phyloP scores from a whole-genome alignment of 1,140 invertebrate genomes.

The Drosophila takahashii region DNA sequence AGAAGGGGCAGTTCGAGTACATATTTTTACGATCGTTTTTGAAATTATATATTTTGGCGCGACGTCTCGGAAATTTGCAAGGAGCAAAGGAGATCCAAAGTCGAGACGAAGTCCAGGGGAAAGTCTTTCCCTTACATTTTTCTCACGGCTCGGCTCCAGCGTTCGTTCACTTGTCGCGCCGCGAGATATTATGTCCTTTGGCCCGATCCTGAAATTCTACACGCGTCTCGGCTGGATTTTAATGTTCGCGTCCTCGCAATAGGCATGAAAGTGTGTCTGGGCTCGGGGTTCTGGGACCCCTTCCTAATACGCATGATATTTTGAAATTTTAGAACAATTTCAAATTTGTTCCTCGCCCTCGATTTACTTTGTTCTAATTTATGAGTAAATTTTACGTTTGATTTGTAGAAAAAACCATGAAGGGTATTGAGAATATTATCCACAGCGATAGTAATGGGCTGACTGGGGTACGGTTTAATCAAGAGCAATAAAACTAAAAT shows the following conservation, averaged over 20 bases:
- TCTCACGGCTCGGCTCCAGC: slow-evolving; percentile 60
- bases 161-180: slow-evolving; percentile 30
- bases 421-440: slow-evolving; percentile 20
- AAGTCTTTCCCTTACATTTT: slow-evolving; percentile 48
- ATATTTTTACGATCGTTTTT: slow-evolving; percentile 46
- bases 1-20: slow-evolving; percentile 49
- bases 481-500: background rate
- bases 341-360: slow-evolving; percentile 3
- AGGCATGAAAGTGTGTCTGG: slow-evolving; percentile 55
- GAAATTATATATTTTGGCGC: slow-evolving; percentile 53
- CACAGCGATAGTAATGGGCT: slow-evolving; percentile 16
- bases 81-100: slow-evolving; percentile 14
- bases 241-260: slow-evolving; percentile 41
- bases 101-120: slow-evolving; percentile 25
- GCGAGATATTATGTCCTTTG: slow-evolving; percentile 32
- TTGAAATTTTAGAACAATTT: slow-evolving; percentile 50
- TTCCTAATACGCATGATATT: slow-evolving; percentile 48
- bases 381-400: slow-evolving; percentile 41
- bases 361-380: slow-evolving; percentile 20
- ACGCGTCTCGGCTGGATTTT: slow-evolving; percentile 64
- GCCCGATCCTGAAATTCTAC: slow-evolving; percentile 64
- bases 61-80: slow-evolving; percentile 68
- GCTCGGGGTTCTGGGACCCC: background rate
- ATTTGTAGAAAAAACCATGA: slow-evolving; percentile 36
- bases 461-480: background rate